These are phyloP conservation scores for Kryptolebias ocellatus DNA, from an alignment of 2,797 vertebrate species.

Conservation along the genomic window DNA sequence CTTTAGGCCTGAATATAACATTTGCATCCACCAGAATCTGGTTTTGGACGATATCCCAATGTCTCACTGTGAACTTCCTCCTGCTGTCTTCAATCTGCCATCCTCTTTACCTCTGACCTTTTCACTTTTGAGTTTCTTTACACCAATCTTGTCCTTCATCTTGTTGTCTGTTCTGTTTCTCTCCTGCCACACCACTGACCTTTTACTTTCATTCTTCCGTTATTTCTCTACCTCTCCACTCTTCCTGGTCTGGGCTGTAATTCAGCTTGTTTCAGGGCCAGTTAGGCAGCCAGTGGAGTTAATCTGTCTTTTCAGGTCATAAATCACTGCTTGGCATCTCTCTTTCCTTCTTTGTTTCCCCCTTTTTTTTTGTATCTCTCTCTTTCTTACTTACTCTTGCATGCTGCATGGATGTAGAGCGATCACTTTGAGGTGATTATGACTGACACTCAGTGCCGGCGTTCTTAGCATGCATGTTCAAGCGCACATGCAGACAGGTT, in stretches of 20 bases:
- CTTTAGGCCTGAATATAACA: conserved; percentile 28
- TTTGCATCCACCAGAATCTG: conserved; percentile 28
- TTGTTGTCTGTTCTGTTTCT: conserved; percentile 67
- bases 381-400: conserved; percentile 31
- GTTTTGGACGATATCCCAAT: conserved; percentile 23
- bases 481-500: conserved; percentile 13
- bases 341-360: conserved; percentile 41
- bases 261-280: conserved; percentile 85
- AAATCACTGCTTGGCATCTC: conserved; percentile 79
- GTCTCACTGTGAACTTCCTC: conserved; percentile 48
- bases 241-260: conserved; percentile 77
- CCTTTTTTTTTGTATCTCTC: conserved; percentile 20
- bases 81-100: conserved; percentile 65
- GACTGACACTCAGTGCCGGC: conserved; percentile 57
- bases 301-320: conserved; percentile 85
- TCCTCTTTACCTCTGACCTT: conserved; percentile 76
- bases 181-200: conserved; percentile 69
- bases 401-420: conserved; percentile 44
- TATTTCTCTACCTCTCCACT: conserved; percentile 66
- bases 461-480: conserved; percentile 54
- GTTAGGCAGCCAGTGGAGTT: conserved; percentile 86
- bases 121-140: conserved; percentile 71
- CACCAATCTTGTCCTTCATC: conserved; percentile 69
- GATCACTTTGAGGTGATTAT: conserved; percentile 58
- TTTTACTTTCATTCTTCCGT: conserved; percentile 73